Conservation (phyloP, 2,797 vertebrate species). For the Gouania willdenowi region DNA sequence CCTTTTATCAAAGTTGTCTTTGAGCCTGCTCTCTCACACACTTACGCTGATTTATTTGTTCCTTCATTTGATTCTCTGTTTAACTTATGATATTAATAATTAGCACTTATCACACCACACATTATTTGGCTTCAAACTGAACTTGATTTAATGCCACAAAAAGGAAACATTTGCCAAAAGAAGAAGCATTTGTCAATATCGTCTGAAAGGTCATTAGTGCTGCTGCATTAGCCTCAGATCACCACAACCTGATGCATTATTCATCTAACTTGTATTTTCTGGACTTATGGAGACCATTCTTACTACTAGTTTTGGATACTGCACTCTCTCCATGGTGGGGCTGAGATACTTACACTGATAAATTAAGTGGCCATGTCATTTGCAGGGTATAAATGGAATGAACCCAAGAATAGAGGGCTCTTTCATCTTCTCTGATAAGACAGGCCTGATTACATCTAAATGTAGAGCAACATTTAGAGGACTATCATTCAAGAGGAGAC, state of each 20-base stretch:
- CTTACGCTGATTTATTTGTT: too few species aligned
- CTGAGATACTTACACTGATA: constrained; percentile 60
- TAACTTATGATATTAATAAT: too few species aligned
- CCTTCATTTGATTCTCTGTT: neutral
- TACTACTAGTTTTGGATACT: constrained; percentile 37
- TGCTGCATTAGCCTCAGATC: constrained; percentile 9
- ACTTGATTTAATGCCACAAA: constrained; percentile 26
- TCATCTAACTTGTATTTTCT: constrained; percentile 53
- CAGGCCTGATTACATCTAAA: constrained; percentile 82
- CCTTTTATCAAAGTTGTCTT: too few species aligned
- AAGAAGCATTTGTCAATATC: constrained; percentile 44
- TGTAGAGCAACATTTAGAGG: constrained; percentile 79
- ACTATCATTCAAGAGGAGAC: constrained; percentile 73
- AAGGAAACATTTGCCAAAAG: constrained; percentile 48
- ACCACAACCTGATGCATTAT: constrained; percentile 43
- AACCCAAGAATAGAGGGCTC: constrained; percentile 78
- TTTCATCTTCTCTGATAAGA: constrained; percentile 80
- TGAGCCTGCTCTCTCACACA: too few species aligned
- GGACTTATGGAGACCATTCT: constrained; percentile 29
- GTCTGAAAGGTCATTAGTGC: constrained; percentile 47
- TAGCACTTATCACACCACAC: neutral
- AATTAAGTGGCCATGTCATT: constrained; percentile 73
- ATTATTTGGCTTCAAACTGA: neutral
- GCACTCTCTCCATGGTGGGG: constrained; percentile 38
- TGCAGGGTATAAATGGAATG: constrained; percentile 72